These are phyloP conservation scores for Trichogramma evanescens DNA, from an alignment of 2,888 invertebrate genomes.

Conservation along the genomic window DNA sequence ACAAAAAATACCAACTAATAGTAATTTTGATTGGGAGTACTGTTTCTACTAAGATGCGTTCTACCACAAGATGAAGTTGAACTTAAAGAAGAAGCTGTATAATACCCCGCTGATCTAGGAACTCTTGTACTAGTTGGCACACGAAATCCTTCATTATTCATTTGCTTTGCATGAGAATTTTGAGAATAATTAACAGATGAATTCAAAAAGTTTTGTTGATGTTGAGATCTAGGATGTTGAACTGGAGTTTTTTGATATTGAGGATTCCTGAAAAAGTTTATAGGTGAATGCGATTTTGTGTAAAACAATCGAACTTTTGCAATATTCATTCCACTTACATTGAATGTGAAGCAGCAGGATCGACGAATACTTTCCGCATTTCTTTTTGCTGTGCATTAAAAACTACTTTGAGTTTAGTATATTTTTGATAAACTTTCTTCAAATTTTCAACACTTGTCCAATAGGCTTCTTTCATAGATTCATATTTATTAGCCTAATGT, in stretches of 20 bases:
- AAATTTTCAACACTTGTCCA: slow-evolving; percentile 12
- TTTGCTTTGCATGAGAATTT: background rate
- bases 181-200: background rate
- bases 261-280: slow-evolving; percentile 1
- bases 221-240: slow-evolving; percentile 1
- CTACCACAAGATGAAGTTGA: slow-evolving; percentile 4
- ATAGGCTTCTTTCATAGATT: slow-evolving; percentile 17
- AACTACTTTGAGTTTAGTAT: slow-evolving; percentile 13
- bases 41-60: background rate
- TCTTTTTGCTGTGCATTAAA: slow-evolving; percentile 5
- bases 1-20: no score
- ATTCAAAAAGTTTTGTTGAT: background rate
- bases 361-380: background rate
- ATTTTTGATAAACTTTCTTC: slow-evolving; percentile 16
- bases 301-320: background rate
- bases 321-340: no score
- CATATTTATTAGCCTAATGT: slow-evolving; percentile 14
- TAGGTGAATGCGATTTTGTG: background rate
- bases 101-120: slow-evolving; percentile 15
- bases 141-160: slow-evolving; percentile 8
- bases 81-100: slow-evolving; percentile 9
- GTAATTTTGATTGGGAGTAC: no score
- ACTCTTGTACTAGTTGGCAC: slow-evolving; percentile 11
- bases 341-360: no score
- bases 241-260: slow-evolving; percentile 6